Percentiles rank a stretch among this genome's conserved stretches.
Conservation (phyloP, 1,140 invertebrate genomes). For the Hycleus cichorii region DNA sequence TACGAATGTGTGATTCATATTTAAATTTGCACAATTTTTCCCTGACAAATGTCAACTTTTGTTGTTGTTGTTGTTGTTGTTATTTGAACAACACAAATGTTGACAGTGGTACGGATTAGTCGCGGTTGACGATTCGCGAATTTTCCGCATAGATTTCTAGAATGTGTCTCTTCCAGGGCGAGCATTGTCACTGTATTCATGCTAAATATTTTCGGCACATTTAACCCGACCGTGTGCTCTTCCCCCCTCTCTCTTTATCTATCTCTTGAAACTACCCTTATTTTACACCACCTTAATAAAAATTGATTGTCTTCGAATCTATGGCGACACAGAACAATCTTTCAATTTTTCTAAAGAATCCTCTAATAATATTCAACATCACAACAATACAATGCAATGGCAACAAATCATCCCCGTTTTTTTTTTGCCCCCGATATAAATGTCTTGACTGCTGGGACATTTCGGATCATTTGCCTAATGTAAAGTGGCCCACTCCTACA, state of each 20-base stretch:
- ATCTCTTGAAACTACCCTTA: not conserved
- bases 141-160: slow-evolving; percentile 6
- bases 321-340: not conserved
- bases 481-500: too few relatives aligned
- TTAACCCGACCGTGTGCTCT: slow-evolving; percentile 22
- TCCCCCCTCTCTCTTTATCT: slow-evolving; percentile 5
- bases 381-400: too few relatives aligned
- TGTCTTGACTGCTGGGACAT: too few relatives aligned
- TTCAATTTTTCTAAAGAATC: not conserved
- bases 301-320: not conserved
- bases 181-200: not conserved
- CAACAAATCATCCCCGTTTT: too few relatives aligned
- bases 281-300: not conserved
- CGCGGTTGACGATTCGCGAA: slow-evolving; percentile 6
- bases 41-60: too few relatives aligned
- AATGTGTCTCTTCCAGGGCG: too few relatives aligned
- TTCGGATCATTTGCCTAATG: too few relatives aligned
- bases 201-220: slow-evolving; percentile 28
- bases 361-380: not conserved
- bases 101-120: not conserved
- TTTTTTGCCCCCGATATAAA: too few relatives aligned
- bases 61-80: too few relatives aligned
- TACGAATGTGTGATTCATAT: too few relatives aligned
- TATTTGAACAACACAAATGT: too few relatives aligned
- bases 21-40: too few relatives aligned